phyloP scores from a whole-genome alignment of 2,888 invertebrate genomes.

The Cremastinae sp. region DNA sequence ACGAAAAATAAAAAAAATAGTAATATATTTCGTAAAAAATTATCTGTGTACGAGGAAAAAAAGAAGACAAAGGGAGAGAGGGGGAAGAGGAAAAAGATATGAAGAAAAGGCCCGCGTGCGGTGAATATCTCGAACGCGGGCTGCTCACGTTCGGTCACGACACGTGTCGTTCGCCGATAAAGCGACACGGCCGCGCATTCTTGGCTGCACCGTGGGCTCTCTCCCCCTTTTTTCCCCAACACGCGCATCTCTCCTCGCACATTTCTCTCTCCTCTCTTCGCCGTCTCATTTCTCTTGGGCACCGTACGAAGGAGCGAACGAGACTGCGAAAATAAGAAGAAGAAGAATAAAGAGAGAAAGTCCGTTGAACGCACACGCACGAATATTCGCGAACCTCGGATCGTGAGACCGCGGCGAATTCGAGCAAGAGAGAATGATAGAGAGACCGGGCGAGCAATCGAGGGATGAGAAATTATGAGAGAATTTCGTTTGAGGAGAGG shows the following conservation, averaged over 20 bases:
- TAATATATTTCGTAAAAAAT: background rate
- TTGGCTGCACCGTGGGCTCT: constrained; percentile 28
- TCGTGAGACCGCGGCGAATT: constrained; percentile 40
- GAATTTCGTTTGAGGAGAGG: constrained; percentile 55
- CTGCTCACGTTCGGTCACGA: constrained; percentile 60
- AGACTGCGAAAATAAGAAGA: constrained; percentile 21
- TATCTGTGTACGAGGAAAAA: background rate
- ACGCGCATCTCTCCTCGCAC: constrained; percentile 8
- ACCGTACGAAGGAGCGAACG: constrained; percentile 34
- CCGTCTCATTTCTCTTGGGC: constrained; percentile 12
- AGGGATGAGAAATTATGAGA: constrained; percentile 46
- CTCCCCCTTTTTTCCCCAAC: constrained; percentile 15
- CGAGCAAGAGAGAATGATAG: constrained; percentile 18
- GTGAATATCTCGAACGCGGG: constrained; percentile 43
- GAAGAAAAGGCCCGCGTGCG: constrained; percentile 15
- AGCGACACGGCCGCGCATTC: constrained; percentile 57
- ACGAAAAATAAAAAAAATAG: too few relatives aligned
- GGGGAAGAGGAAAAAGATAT: constrained; percentile 12
- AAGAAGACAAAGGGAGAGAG: background rate
- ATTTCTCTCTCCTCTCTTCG: constrained; percentile 7
- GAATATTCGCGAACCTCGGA: constrained; percentile 39
- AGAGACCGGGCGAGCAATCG: constrained; percentile 19
- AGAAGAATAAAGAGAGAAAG: constrained; percentile 26
- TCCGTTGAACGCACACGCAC: constrained; percentile 39
- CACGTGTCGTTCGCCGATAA: constrained; percentile 70